A percentile compares a stretch with the other conserved stretches of the same genome.
phyloP scores from a whole-genome alignment of 2,888 invertebrate genomes.

The Drosophila leonis region DNA sequence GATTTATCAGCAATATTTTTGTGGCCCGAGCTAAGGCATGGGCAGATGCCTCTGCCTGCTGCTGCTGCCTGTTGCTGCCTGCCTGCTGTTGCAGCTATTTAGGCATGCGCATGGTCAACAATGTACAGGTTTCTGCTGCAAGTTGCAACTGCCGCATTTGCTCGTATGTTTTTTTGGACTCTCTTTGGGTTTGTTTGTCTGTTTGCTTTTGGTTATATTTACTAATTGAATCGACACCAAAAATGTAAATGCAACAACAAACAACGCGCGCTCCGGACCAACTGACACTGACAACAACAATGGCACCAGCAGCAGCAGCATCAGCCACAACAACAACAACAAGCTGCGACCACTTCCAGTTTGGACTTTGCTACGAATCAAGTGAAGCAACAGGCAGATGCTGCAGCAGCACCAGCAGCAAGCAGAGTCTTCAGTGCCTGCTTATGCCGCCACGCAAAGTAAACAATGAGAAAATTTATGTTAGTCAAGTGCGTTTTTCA shows the following conservation, averaged over 20 bases:
- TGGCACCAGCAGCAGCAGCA: conserved; percentile 29
- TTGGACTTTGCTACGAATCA: conserved; percentile 50
- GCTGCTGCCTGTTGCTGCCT: conserved; percentile 31
- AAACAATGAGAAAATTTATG: conserved; percentile 81
- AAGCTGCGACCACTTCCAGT: conserved; percentile 59
- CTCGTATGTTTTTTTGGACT: conserved; percentile 38
- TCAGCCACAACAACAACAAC: conserved; percentile 23
- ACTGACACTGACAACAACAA: conserved; percentile 60
- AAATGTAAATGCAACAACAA: conserved; percentile 83
- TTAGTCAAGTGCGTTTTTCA: conserved; percentile 79
- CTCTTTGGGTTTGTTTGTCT: conserved; percentile 67
- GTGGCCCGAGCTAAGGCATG: conserved; percentile 11
- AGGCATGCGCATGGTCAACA: conserved; percentile 76
- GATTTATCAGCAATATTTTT: conserved; percentile 67
- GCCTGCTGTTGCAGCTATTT: conserved; percentile 57
- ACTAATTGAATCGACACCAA: conserved; percentile 85
- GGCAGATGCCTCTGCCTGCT: conserved; percentile 50
- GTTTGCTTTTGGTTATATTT: conserved; percentile 83
- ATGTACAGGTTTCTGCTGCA: conserved; percentile 74
- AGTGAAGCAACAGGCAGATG: conserved; percentile 55
- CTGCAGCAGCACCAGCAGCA: conserved; percentile 40
- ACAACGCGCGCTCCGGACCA: conserved; percentile 58
- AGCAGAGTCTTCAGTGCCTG: neutral
- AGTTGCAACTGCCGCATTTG: conserved; percentile 52
- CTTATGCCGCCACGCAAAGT: conserved; percentile 47